Conservation (phyloP, 53 echinoderm and acorn worm species). For the Crossaster papposus region DNA sequence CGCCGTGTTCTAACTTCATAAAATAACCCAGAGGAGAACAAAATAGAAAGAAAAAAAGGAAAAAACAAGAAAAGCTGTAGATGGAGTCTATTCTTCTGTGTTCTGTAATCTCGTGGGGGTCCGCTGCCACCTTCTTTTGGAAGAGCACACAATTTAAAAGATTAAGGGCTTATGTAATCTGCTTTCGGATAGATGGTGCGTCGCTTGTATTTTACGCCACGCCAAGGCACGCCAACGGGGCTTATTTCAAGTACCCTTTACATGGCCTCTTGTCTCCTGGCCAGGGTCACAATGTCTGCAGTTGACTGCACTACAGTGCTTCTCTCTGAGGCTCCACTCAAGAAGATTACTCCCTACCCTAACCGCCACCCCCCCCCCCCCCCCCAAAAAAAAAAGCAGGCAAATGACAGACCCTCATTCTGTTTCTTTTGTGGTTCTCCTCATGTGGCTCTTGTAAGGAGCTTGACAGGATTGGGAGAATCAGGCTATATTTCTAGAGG, state of each 20-base stretch:
- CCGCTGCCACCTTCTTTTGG: background rate
- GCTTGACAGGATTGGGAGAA: constrained; percentile 48
- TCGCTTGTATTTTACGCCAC: constrained; percentile 31
- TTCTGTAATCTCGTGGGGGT: constrained; percentile 19
- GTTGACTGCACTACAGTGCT: constrained; percentile 36
- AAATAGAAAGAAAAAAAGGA: background rate
- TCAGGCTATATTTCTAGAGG: constrained; percentile 15
- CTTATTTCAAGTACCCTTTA: constrained; percentile 8
- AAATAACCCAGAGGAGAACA: too few relatives aligned
- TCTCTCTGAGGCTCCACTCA: background rate
- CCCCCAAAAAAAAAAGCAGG: constrained; percentile 26
- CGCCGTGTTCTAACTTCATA: too few relatives aligned
- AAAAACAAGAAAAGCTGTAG: constrained; percentile 22
- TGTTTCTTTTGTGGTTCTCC: constrained; percentile 22
- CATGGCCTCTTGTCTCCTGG: background rate
- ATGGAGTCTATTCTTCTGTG: constrained; percentile 6
- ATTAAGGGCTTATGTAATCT: constrained; percentile 59
- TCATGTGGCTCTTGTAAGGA: constrained; percentile 12
- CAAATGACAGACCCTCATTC: constrained; percentile 26
- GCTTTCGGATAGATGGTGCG: constrained; percentile 20
- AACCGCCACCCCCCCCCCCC: too few relatives aligned
- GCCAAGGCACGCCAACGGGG: constrained; percentile 36
- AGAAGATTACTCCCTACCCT: constrained; percentile 14
- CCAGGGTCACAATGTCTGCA: background rate
- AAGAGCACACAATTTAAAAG: constrained; percentile 55